Percentiles rank a stretch among this genome's conserved stretches.
These are phyloP conservation scores for Silurus lanzhouensis DNA, from an alignment of 2,797 vertebrate genomes.

Conservation along the genomic window DNA sequence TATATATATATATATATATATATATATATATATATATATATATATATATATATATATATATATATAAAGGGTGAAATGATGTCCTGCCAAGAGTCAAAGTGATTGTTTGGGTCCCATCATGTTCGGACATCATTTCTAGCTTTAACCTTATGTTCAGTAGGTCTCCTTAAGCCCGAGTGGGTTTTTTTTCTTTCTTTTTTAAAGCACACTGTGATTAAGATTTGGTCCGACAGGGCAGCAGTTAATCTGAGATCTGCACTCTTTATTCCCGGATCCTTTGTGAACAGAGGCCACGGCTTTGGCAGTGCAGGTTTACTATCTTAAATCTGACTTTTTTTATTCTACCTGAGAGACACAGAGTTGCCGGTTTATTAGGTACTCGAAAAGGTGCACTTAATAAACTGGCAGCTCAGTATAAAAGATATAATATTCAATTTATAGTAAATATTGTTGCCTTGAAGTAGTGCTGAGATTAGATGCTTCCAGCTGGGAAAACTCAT, in stretches of 20 bases:
- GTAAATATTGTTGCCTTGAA: slow-evolving; percentile 8
- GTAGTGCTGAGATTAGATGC: slow-evolving; percentile 6
- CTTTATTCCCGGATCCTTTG: slow-evolving; percentile 13
- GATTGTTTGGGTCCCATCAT: not conserved
- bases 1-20: too few species aligned
- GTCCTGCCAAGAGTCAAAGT: not conserved
- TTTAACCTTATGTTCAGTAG: not conserved
- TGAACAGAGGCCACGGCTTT: slow-evolving; percentile 10
- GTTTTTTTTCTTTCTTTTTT: not conserved
- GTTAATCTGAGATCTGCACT: slow-evolving; percentile 31
- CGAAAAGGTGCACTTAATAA: slow-evolving; percentile 12
- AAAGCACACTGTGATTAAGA: slow-evolving; percentile 24
- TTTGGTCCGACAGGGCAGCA: slow-evolving; percentile 15
- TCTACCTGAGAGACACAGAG: slow-evolving; percentile 1
- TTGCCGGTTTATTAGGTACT: slow-evolving; percentile 13
- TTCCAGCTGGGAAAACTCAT: not conserved
- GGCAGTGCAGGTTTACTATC: not conserved
- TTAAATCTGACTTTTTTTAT: slow-evolving; percentile 17
- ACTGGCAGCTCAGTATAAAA: not conserved
- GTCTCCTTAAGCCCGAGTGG: not conserved
- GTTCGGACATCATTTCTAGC: not conserved
- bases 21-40: too few species aligned
- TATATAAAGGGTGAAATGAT: not conserved
- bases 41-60: too few species aligned
- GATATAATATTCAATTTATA: slow-evolving; percentile 22